phyloP scores from a whole-genome alignment of 2,113 vertebrate genomes.

The Otolemur garnettii region DNA sequence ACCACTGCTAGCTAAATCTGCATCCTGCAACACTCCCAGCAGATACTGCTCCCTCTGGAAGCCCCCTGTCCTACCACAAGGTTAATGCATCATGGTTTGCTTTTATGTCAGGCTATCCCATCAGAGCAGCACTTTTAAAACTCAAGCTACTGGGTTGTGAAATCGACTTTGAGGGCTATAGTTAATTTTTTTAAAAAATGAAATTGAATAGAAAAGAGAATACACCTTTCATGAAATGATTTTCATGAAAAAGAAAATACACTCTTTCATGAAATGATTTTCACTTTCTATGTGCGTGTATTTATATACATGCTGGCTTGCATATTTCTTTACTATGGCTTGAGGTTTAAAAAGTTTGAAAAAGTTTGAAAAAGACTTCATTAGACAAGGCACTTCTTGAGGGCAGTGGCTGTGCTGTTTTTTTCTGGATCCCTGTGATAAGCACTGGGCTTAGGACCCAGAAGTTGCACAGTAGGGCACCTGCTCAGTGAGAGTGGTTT shows the following conservation, averaged over 20 bases:
- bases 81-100: too few species aligned
- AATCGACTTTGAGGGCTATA: not conserved
- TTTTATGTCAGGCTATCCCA: not conserved
- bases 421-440: not conserved
- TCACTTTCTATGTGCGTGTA: not conserved
- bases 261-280: not conserved
- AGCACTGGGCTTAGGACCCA: not conserved
- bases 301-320: not conserved
- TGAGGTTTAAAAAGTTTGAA: not conserved
- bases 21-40: not conserved
- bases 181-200: not conserved
- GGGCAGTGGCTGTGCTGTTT: not conserved
- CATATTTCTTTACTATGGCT: not conserved
- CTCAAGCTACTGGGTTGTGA: not conserved
- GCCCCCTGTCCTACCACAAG: too few species aligned
- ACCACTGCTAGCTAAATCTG: not conserved
- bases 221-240: too few species aligned
- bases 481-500: not conserved
- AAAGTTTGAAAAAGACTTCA: not conserved
- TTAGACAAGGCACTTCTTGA: not conserved
- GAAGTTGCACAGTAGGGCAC: too few species aligned
- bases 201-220: not conserved
- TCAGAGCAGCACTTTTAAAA: not conserved
- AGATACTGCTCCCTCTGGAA: not conserved
- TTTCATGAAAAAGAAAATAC: not conserved